Base-by-base conservation (phyloP, 2,888 invertebrate species). In the Eucera pruinosa region DNA sequence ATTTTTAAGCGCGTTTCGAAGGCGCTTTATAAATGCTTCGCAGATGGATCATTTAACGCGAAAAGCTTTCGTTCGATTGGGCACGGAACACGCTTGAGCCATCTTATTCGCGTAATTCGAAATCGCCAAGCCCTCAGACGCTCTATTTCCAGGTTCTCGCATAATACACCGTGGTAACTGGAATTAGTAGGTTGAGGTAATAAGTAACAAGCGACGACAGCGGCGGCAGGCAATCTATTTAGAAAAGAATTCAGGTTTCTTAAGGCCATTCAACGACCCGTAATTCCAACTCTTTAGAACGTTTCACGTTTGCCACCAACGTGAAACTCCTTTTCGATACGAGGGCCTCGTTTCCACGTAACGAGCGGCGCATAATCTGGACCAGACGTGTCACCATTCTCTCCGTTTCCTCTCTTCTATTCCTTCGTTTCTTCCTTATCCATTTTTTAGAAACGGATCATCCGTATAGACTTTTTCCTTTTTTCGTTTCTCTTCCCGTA, bases 131-230 rank as follows among this genome's bases (percentile, higher is more conserved):
- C 74, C 72, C 77, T 83, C 82, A 81, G 80, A 79, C 74, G 74
- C 77, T 78, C 72, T 72, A 60, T 78, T 80, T 60, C 57, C 73
- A 73, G 66, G 55, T 54, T 55, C 33, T 36, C 23, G 71, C 75
- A 62, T 64, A 79, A 72, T 66, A 50, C 74, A 52, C n/a, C 64
- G n/a, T 58, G 77, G 60, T 78, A 71, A 73, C 62, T 80, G 74
- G 86, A 89, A 89, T 89, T 89, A 88, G 86, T 87, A 85, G 87
- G 87, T 89, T 88, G 87, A 86, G 85, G 86, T 90, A 91, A 90
- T 90, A 89, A 88, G 82, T 85, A 87, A 88, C 85, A 76, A 88
- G 80, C 82, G 71, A 72, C 79, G 79, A 73, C 84, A 84, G 81
- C 85, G 81, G 71, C 83, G 84, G 81, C 85, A 80, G 84, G 84